These are phyloP conservation scores for Gasterosteus nipponicus DNA, from an alignment of 2,113 vertebrate species.

Conservation along the genomic window DNA sequence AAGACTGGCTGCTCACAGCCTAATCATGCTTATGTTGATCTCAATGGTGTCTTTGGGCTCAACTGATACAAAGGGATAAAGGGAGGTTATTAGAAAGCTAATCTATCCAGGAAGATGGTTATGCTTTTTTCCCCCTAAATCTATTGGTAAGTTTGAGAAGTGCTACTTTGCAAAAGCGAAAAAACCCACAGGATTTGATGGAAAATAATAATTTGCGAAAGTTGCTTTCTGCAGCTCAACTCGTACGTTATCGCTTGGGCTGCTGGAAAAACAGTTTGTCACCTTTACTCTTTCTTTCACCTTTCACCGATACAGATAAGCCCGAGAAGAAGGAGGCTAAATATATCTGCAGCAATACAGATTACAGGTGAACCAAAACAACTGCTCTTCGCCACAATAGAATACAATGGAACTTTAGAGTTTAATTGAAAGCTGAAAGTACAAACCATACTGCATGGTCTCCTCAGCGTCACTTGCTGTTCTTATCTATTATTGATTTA, in stretches of 20 bases:
- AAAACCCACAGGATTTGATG: conserved; percentile 56
- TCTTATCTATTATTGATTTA: conserved; percentile 56
- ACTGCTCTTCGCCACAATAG: background rate
- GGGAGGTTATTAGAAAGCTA: conserved; percentile 82
- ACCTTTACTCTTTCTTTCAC: conserved; percentile 16
- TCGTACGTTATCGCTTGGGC: conserved; percentile 10
- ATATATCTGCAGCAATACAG: conserved; percentile 15
- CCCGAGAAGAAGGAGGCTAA: conserved; percentile 4
- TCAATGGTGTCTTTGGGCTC: conserved; percentile 82
- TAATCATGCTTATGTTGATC: conserved; percentile 83
- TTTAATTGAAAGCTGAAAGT: conserved; percentile 2
- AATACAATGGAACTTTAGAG: background rate
- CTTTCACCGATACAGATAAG: conserved; percentile 16
- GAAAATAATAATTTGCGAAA: conserved; percentile 44
- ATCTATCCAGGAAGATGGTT: conserved; percentile 80
- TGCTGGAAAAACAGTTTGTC: conserved; percentile 28
- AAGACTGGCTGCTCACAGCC: conserved; percentile 82
- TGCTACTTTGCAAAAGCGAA: conserved; percentile 62
- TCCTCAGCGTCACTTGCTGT: conserved; percentile 20
- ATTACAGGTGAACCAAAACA: conserved; percentile 38
- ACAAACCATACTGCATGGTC: background rate
- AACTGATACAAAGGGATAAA: conserved; percentile 83
- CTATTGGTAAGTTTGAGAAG: conserved; percentile 71
- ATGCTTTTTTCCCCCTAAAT: conserved; percentile 67
- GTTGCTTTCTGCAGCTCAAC: conserved; percentile 16